Evolutionary conservation across 2,888 invertebrate genomes (phyloP), one percentile per base, ranked within the genome.

Genomic region (Agrotis exclamationis): DNA sequence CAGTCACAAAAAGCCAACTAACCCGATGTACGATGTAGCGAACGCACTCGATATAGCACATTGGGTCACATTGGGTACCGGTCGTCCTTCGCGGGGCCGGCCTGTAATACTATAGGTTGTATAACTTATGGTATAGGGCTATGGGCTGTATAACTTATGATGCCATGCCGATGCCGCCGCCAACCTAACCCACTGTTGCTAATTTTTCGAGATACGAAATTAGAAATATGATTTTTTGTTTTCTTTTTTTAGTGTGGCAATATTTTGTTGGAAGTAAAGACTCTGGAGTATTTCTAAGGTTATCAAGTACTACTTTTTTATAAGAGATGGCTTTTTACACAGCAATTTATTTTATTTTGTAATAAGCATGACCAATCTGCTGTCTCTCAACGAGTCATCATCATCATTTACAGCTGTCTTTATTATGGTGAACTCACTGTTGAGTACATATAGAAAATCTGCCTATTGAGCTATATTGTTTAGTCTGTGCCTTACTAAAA

Each of bases 61-160:
- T 86, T 93, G 92, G 95, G 95, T 95, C 95, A 95, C 95, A 91
- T 94, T 94, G 93, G 89, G 86, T 82, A 94, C 91, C 91, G 92
- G 95, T 85, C 93, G 95, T 92, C 95, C 95, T 95, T 95, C 94
- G 89, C 86, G 86, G 85, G 57, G 66, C 66, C 65, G 83, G 24
- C 28, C n/a, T 44, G 58, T 28, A 39, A 16, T 45, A 45, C 16
- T 56, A 56, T 56, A 82, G 80, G 85, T 82, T 85, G 83, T 86
- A 84, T 85, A 85, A 85, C 79, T 82, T 74, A 79, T 76, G 82
- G n/a, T 56, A n/a, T 14, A 20, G 33, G 33, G 20, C 33, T 56
- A 33, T 20, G 81, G 80, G 85, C 81, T 85, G 80, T 86, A 84
- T 85, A 85, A 86, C 79, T 82, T 75, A 79, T 79, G 82, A 74